Base-by-base conservation (phyloP, 1,140 invertebrate genomes). In the Lasaia peninsularis region DNA sequence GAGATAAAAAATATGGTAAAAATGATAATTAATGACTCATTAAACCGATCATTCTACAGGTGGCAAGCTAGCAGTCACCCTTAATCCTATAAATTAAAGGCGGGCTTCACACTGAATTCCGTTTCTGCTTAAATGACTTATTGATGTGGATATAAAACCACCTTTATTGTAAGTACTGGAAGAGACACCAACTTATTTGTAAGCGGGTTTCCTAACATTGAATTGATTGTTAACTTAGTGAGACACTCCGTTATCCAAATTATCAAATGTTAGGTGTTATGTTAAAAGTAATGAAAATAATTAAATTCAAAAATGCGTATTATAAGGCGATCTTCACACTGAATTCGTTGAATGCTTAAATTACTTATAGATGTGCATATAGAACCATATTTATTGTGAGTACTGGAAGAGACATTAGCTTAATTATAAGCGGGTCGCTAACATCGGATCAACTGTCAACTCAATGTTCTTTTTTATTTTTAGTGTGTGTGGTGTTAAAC, bases 21-120 rank as follows among this genome's bases (percentile, higher is more conserved):
- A 48, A 48, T 48, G 20, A 48, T 48, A 48, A 48, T 56, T 40
- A 31, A 56, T 56, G 37, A 31, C 10, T 21, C 35, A 14, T 44
- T 35, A 21, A 21, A 54, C 20, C 21, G 50, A 59, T 44, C 57
- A 44, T 37, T 65, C 66, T 59, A 69, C 66, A 69, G 66, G 66
- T 69, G 66, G 66, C 60, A 56, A 60, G 50, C 58, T 55, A 62
- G 54, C 51, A 51, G 44, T 24, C 34, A 49, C 62, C 62, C 62
- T 65, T 65, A 65, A 60, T 60, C 54, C 58, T 60, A 60, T 60
- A 65, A 60, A 65, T 65, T 65, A 65, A 64, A 60, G 50, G 60
- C 55, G 40, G 37, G 52, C 51, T 56, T 65, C 53, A 64, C 62
- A 63, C 58, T 44, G 31, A 55, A 64, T 60, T 54, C 58, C 56